Conservation (phyloP, 2,113 vertebrate species). For the Galemys pyrenaicus region DNA sequence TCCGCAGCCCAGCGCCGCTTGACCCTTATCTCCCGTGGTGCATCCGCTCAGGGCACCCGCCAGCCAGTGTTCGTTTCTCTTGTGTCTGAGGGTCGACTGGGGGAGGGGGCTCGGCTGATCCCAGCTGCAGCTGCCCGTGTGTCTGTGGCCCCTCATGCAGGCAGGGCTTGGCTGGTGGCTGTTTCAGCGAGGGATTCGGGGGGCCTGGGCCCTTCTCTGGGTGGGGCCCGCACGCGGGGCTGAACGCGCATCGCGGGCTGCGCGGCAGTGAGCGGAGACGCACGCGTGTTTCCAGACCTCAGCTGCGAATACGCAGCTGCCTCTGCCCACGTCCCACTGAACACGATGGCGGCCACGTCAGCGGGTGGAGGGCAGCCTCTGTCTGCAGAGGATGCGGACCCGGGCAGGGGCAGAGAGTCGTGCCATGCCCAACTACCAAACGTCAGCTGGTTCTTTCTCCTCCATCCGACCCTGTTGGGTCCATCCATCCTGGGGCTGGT, state of each 20-base stretch:
- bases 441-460: neutral
- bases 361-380: neutral
- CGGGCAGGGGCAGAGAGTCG: neutral
- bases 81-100: neutral
- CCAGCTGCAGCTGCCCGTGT: fast-evolving
- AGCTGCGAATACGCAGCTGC: neutral
- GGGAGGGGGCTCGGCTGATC: neutral
- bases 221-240: neutral
- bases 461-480: neutral
- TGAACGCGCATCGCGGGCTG: neutral
- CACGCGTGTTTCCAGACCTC: neutral
- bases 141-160: fast-evolving
- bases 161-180: neutral
- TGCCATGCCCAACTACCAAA: neutral
- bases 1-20: neutral
- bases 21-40: neutral
- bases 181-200: neutral
- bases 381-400: neutral
- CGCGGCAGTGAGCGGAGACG: neutral
- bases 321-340: neutral
- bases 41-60: neutral
- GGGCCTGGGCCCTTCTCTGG: neutral
- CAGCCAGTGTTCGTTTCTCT: neutral
- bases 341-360: neutral
- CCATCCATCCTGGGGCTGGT: neutral